phyloP scores from a whole-genome alignment of 2,113 vertebrate species.

The Cranoglanis bouderius region DNA sequence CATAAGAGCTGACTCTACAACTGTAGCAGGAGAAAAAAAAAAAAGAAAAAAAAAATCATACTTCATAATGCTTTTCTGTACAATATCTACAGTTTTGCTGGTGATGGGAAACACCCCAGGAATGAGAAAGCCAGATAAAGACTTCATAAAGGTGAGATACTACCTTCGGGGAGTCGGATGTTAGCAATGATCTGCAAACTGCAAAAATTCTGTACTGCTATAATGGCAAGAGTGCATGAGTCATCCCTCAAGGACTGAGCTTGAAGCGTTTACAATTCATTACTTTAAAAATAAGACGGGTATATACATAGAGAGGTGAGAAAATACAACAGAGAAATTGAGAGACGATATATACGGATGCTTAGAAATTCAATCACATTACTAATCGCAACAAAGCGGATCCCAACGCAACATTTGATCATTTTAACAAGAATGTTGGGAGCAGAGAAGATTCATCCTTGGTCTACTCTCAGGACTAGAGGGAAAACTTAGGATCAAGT shows the following conservation, averaged over 20 bases:
- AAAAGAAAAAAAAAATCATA: constrained; percentile 52
- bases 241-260: constrained; percentile 28
- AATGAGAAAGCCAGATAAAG: constrained; percentile 47
- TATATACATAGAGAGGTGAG: constrained; percentile 46
- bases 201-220: constrained; percentile 27
- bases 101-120: constrained; percentile 59
- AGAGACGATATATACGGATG: constrained; percentile 20
- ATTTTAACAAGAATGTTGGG: constrained; percentile 1
- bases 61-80: constrained; percentile 67
- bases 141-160: constrained; percentile 20
- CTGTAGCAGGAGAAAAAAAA: constrained; percentile 36
- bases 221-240: constrained; percentile 43
- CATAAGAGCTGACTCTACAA: constrained; percentile 57
- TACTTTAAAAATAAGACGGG: constrained; percentile 16
- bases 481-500: neutral
- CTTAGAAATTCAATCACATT: constrained; percentile 25
- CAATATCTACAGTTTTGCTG: constrained; percentile 68
- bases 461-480: neutral
- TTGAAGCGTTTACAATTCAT: constrained; percentile 12
- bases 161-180: constrained; percentile 16
- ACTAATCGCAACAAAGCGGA: constrained; percentile 42
- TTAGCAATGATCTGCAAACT: constrained; percentile 32
- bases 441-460: neutral
- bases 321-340: constrained; percentile 22
- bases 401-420: constrained; percentile 9